phyloP scores from a whole-genome alignment of 1,140 invertebrate species.

The Magallana gigas region DNA sequence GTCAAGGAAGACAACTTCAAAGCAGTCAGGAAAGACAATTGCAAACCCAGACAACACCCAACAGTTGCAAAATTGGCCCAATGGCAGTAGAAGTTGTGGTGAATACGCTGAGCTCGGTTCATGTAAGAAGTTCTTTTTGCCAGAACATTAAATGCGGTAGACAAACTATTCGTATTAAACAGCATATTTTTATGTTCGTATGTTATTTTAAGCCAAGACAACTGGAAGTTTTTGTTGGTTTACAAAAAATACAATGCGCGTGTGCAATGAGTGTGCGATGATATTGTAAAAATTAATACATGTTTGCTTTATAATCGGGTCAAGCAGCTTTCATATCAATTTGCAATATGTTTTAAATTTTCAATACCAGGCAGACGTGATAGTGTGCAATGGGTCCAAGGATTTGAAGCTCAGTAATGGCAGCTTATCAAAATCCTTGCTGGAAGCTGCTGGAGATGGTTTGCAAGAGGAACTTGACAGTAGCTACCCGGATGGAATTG shows the following conservation, averaged over 20 bases:
- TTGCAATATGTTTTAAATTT: too few relatives aligned
- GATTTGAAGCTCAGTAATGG: constrained; percentile 39
- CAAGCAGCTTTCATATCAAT: too few relatives aligned
- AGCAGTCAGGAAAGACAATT: too few relatives aligned
- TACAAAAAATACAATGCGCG: too few relatives aligned
- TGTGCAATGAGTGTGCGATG: too few relatives aligned
- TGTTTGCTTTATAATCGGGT: too few relatives aligned
- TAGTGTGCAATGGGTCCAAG: constrained; percentile 35
- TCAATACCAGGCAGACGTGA: constrained; percentile 38
- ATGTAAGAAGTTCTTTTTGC: not conserved
- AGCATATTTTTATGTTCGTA: too few relatives aligned
- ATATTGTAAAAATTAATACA: too few relatives aligned
- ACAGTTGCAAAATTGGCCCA: not conserved
- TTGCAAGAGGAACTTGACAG: constrained; percentile 39
- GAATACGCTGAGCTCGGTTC: not conserved
- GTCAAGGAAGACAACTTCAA: not conserved
- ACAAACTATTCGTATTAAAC: too few relatives aligned
- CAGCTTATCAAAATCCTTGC: constrained; percentile 33
- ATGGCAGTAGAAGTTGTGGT: not conserved
- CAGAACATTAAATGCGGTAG: too few relatives aligned
- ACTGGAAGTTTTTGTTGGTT: too few relatives aligned
- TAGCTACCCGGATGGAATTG: not conserved
- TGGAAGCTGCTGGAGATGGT: constrained; percentile 24
- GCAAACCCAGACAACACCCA: not conserved
- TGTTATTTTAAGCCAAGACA: too few relatives aligned